A percentile compares a stretch with the other conserved stretches of the same genome.
Conservation (phyloP, 2,888 invertebrate species). For the Drosophila buzzatii region DNA sequence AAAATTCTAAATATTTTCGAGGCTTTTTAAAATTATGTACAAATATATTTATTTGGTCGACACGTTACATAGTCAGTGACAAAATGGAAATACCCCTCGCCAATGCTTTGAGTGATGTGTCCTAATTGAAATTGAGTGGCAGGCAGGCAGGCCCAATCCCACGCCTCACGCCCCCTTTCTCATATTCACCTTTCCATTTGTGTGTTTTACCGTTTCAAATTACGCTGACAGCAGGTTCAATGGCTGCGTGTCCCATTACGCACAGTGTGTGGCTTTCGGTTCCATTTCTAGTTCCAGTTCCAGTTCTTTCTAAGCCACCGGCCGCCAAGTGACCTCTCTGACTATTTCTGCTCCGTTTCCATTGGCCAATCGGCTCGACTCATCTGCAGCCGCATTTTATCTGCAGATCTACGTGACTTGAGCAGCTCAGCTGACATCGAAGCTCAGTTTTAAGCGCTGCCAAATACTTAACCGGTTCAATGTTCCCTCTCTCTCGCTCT, state of each 20-base stretch:
- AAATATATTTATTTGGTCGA: background rate
- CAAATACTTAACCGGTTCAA: constrained; percentile 53
- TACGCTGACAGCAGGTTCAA: constrained; percentile 61
- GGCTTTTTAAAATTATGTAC: no score
- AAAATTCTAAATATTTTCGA: background rate
- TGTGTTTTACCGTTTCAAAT: constrained; percentile 45
- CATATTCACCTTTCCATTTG: constrained; percentile 29
- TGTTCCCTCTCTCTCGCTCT: background rate
- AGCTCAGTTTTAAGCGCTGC: constrained; percentile 24
- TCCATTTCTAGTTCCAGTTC: constrained; percentile 6
- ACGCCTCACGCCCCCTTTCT: background rate
- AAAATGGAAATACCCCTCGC: background rate
- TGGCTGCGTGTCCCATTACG: constrained; percentile 41
- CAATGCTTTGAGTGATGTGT: constrained; percentile 37
- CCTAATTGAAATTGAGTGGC: constrained; percentile 60
- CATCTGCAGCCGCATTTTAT: constrained; percentile 33
- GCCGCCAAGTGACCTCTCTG: constrained; percentile 4
- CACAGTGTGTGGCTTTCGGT: background rate
- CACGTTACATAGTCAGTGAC: background rate
- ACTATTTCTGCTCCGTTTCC: constrained; percentile 4
- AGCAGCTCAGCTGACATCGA: constrained; percentile 22
- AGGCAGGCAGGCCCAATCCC: background rate
- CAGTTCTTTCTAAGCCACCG: background rate
- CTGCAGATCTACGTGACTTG: constrained; percentile 51
- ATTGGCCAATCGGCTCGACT: constrained; percentile 25